Base-by-base conservation (phyloP, 2,888 invertebrate genomes). In the Ethmia dodecea region DNA sequence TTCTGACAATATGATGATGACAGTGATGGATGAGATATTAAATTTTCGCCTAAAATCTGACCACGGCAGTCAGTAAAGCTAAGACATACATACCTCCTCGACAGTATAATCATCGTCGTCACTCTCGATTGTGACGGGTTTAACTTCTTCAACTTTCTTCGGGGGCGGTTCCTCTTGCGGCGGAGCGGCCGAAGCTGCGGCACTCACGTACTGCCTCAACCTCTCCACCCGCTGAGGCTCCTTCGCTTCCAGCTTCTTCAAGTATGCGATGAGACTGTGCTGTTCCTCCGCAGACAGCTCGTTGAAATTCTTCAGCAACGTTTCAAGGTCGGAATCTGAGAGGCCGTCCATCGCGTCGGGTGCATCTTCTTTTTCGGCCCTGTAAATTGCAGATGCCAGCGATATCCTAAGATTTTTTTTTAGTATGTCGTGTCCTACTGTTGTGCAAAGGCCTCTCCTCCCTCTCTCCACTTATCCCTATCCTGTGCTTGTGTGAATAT, bases 91-190 rank as follows among this genome's bases (percentile, higher is more conserved):
- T 25, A 83, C 93, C 66, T 95, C 95, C 49, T 94, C 94, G 43
- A 92, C 93, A n/a, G 91, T 90, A 52, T 95, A 95, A 52, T 94
- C 94, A 43, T 91, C 91, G 37, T 93, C 93, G 37, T 93, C 93
- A 46, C 90, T 88, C 33, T 89, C 90, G 0, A 92, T 53, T 2
- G 55, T 38, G 33, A 79, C 63, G 2, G 52, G 44, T 1, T 42
- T 26, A 0, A 24, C 16, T 10, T 15, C 31, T 3, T 28, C 40
- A 0, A 32, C 32, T 9, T 33, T 11, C 20, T 41, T 27, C 15
- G 67, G 69, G 8, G 75, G 11, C 26, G 15, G 20, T 10, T 20
- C 25, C 9, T 6, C 22, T 6, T 28, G 12, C 25, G 20, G n/a
- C n/a, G 35, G 22, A 28, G 40, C 27, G 16, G 35, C 5, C n/a